These are phyloP conservation scores for Cryptus viduatorius DNA, from an alignment of 2,888 invertebrate species.

Conservation along the genomic window DNA sequence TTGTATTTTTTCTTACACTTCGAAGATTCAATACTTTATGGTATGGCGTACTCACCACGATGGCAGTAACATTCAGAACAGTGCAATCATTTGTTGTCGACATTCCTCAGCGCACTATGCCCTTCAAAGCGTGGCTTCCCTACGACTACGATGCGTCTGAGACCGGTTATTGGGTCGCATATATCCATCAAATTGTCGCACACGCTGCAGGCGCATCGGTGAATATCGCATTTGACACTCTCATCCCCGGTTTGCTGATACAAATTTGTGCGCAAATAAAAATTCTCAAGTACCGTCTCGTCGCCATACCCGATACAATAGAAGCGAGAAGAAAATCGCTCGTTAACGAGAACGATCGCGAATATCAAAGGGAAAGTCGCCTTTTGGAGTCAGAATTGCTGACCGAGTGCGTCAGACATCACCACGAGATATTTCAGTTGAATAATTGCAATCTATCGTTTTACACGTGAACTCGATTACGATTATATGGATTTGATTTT, in stretches of 20 bases:
- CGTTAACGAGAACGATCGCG: not conserved
- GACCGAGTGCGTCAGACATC: constrained; percentile 62
- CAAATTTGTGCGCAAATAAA: constrained; percentile 76
- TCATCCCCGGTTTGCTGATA: constrained; percentile 73
- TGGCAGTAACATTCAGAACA: constrained; percentile 46
- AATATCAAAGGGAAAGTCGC: not conserved
- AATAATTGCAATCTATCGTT: not conserved
- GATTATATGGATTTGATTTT: constrained; percentile 28
- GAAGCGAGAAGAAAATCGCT: constrained; percentile 48
- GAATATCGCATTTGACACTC: constrained; percentile 76
- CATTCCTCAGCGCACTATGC: constrained; percentile 58
- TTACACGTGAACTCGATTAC: not conserved
- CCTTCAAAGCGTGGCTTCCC: constrained; percentile 71
- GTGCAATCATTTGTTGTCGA: constrained; percentile 61
- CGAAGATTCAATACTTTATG: constrained; percentile 42
- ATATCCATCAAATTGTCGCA: constrained; percentile 66
- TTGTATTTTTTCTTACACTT: constrained; percentile 22
- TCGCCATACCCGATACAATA: constrained; percentile 33
- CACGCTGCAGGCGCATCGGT: constrained; percentile 55
- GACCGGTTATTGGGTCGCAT: constrained; percentile 58
- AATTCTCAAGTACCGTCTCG: constrained; percentile 75
- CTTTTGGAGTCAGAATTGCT: constrained; percentile 51
- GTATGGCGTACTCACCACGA: constrained; percentile 49
- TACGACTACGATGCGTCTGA: constrained; percentile 59
- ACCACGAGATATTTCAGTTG: constrained; percentile 66